Evolutionary conservation across 2,113 vertebrate genomes (phyloP), one percentile per base, ranked within the genome.

Genomic region (Plecturocebus donacophilus): DNA sequence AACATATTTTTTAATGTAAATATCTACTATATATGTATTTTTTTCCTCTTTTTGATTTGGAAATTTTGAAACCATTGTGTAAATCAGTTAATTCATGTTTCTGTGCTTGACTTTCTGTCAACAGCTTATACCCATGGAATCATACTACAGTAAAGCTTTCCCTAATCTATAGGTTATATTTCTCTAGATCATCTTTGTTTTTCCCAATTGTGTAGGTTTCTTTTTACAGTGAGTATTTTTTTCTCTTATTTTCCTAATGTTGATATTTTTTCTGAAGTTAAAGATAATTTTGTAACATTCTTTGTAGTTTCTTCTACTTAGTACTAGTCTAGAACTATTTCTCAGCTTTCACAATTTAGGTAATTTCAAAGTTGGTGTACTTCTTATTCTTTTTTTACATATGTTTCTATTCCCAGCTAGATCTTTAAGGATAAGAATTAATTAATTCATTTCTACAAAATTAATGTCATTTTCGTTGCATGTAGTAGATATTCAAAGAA

Each of bases 1-100:
- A 96, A 35, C 93, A 64, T 45, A 76, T 75, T 82, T 95, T 47
- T 90, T 91, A 25, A 96, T 76, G 38, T 96, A 87, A 95, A 8
- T 90, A 16, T 1, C 21, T 20, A 54, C 58, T 47, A 25, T 45
- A 21, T 20, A 56, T 47, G 1, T 42, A 3, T 49, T 2, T 30
- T n/a, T 42, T 75, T 9, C 54, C 16, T 68, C 27, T 54, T 40
- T n/a, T 17, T 66, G 21, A 58, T 82, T 35, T 68, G 32, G 66
- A 68, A 68, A 68, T 17, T 68, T n/a, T 68, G 66, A 68, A 68
- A 68, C 30, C 66, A n/a, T 90, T 61, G 8, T 75, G 32, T 23
- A 73, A 90, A 12, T 73, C 42, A 42, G 32, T 87, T 47, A 66
- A 75, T 23, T 88, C 49, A 73, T 47, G 17, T 88, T 61, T 91